Evolutionary conservation across 2,888 invertebrate species (phyloP), one percentile per base, ranked within the genome.

Genomic region (Caenorhabditis sulstoni): DNA sequence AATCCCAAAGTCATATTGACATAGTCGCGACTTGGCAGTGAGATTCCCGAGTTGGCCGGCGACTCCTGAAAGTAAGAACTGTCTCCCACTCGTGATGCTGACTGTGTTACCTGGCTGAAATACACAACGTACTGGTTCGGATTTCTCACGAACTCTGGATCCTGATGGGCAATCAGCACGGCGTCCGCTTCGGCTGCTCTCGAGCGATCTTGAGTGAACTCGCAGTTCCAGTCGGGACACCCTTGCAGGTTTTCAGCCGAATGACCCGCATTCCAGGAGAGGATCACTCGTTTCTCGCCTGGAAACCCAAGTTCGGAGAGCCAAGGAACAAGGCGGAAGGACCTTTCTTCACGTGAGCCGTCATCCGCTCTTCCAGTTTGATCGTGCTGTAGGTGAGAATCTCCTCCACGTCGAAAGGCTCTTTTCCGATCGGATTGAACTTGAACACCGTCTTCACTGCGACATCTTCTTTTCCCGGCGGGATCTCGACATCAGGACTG

Each of bases 211-310:
- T 70, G 57, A 8, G 82, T 82, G 55, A 88, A 79, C 35, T 80
- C 78, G 66, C 89, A 89, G 45, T 89, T 87, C 89, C 89, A 89
- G 52, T 89, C 89, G 18, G 87, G 85, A 79, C 89, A 89, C 47
- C 89, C 88, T 29, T 81, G 79, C 16, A 88, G 78, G 64, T 87
- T 85, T 14, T 62, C 82, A 9, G 73, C 52, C 14, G 76, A 74
- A 61, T 83, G 84, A 9, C 84, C 87, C 0, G 87, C 82, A 52
- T 86, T 82, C 66, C 79, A 79, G 1, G 85, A 81, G 16, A 87
- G 64, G 16, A 87, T 82, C 14, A 87, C 20, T 47, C 75, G 45
- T 49, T 75, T 80, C 61, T 79, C 50, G 0, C 70, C 77, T 77
- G 53, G 39, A 75, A 55, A 23, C 18, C 45, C 22, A 44, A 35